Base-by-base conservation (phyloP, 2,797 vertebrate species). In the Cichlasoma orientale region DNA sequence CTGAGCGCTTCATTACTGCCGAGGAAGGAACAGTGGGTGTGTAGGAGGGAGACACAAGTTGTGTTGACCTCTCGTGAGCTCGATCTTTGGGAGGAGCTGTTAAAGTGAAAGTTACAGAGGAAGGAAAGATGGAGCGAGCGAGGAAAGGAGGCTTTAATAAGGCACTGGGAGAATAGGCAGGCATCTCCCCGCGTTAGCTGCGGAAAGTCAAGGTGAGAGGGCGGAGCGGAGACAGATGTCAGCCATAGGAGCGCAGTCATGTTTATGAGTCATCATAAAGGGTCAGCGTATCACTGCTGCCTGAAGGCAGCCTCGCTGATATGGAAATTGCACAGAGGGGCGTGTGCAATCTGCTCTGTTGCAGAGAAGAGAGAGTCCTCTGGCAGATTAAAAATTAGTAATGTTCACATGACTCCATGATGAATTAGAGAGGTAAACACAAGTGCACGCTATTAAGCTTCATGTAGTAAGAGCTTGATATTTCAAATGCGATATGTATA, bases 241-340 rank as follows among this genome's bases (percentile, higher is more conserved):
- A 80, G 80, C 58, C 78, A 52, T 19, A 27, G 83, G 83, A 73
- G 86, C 80, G 29, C 27, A 53, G 85, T 87, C 87, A 54, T 90
- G 87, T 93, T 92, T 93, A 91, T 86, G 89, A 92, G 83, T 90
- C 86, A 91, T 93, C 87, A 86, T 82, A 86, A 88, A 86, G 81
- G 88, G 83, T 86, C 84, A 78, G 84, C 25, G 4, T 66, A 78
- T 85, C 72, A 41, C 82, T 82, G 79, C 74, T 41, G 84, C 88
- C 87, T 8, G 68, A 74, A 75, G 83, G 75, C 31, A 53, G 84
- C 78, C 38, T 73, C 41, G 27, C 82, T 89, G 92, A 93, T 93
- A 89, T 87, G 77, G 56, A 71, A 86, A 92, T 86, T 85, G 91
- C 86, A 90, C 74, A 78, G 77, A 72, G 82, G 80, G 82, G 73